Evolutionary conservation across 2,888 invertebrate genomes (phyloP).

Genomic region (Timema cristinae): DNA sequence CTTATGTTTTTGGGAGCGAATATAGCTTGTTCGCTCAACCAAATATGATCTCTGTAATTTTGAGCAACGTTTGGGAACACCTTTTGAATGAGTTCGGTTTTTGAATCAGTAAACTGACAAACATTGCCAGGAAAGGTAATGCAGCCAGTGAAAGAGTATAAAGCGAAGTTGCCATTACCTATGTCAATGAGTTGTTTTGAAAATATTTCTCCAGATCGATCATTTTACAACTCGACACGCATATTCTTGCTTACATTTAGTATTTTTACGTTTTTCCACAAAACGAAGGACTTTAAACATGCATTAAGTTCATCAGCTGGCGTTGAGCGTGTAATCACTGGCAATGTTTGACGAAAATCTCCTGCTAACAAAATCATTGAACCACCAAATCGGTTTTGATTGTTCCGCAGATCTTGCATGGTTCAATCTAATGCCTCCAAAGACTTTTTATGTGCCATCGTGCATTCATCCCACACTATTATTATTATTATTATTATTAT

Average conservation of each 20-base stretch:
- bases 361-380: neutral
- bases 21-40: slow-evolving; percentile 31
- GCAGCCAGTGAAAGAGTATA: slow-evolving; percentile 35
- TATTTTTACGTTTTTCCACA: neutral
- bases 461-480: slow-evolving; percentile 5
- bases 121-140: slow-evolving; percentile 38
- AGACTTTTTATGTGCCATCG: neutral
- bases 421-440: slow-evolving; percentile 9
- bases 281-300: neutral
- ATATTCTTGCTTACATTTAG: neutral
- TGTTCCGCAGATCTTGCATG: neutral
- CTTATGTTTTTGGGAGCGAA: slow-evolving; percentile 27
- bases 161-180: slow-evolving; percentile 29
- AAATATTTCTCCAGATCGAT: neutral
- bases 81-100: slow-evolving; percentile 36
- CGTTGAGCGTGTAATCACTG: slow-evolving; percentile 1
- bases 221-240: neutral
- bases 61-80: slow-evolving; percentile 38
- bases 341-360: slow-evolving; percentile 8
- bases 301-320: slow-evolving; percentile 11
- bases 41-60: too few relatives aligned
- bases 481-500: too few relatives aligned
- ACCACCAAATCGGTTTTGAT: neutral
- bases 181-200: neutral
- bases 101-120: slow-evolving; percentile 35